Percentiles rank a stretch among this genome's conserved stretches.
Conservation (phyloP, 2,888 invertebrate species). For the Cenopis cana region DNA sequence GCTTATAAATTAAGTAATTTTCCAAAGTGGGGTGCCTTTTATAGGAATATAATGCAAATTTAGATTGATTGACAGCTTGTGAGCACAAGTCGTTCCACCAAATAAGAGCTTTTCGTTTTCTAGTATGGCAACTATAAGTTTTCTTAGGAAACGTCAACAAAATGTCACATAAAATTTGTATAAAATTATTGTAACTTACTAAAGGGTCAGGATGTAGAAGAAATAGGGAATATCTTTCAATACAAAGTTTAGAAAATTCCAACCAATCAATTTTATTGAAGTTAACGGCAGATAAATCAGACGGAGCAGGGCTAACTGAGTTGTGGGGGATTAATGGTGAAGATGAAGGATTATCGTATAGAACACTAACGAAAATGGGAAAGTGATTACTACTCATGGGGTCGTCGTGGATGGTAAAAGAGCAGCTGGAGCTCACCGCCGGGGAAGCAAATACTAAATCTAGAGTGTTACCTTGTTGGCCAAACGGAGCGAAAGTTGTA, state of each 20-base stretch:
- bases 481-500: constrained; percentile 8
- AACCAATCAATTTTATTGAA: constrained; percentile 8
- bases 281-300: neutral
- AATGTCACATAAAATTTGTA: neutral
- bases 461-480: constrained; percentile 6
- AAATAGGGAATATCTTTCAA: neutral
- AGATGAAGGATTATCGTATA: neutral
- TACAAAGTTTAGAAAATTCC: neutral
- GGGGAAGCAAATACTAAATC: constrained; percentile 11
- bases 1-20: constrained; percentile 6
- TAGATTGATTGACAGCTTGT: neutral
- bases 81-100: constrained; percentile 6
- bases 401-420: neutral
- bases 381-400: constrained; percentile 12
- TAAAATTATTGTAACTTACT: neutral
- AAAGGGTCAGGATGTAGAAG: neutral
- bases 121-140: neutral
- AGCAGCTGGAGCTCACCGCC: constrained; percentile 2
- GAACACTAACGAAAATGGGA: neutral
- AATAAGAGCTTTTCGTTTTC: neutral
- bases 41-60: constrained; percentile 11
- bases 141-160: constrained; percentile 7
- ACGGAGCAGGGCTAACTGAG: neutral
- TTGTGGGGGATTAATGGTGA: neutral
- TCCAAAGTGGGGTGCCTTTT: constrained; percentile 3